Conservation (phyloP, 92 coral and sea anemone genomes). For the Phenganax stokvisi region DNA sequence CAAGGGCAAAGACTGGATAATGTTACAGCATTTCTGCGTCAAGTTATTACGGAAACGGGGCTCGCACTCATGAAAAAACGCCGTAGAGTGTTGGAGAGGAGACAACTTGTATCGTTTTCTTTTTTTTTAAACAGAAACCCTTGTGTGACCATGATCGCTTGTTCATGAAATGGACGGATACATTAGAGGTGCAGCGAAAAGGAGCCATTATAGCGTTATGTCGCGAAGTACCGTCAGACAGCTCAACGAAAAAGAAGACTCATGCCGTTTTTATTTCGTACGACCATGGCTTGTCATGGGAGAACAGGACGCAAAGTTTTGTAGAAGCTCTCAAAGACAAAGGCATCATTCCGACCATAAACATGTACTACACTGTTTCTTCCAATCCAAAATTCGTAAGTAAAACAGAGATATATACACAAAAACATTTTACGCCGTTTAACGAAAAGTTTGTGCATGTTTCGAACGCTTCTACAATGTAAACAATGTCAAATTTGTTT, state of each 20-base stretch:
- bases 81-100: not conserved
- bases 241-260: not conserved
- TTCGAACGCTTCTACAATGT: not conserved
- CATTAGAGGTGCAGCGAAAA: not conserved
- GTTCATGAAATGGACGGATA: not conserved
- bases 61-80: not conserved
- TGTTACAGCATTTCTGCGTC: no score
- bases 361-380: not conserved
- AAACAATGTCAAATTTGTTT: no score
- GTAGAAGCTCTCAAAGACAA: not conserved
- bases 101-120: not conserved
- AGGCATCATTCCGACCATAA: not conserved
- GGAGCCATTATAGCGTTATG: constrained; percentile 7
- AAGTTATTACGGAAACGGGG: no score
- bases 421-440: not conserved
- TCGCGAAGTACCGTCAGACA: not conserved
- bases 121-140: not conserved
- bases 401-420: not conserved
- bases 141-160: not conserved
- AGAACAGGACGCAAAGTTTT: not conserved
- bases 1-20: no score
- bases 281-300: constrained; percentile 24
- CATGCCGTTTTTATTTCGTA: constrained; percentile 9
- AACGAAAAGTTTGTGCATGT: not conserved
- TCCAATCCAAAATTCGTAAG: constrained; percentile 32